Percentiles rank a stretch among this genome's conserved stretches.
phyloP scores from a whole-genome alignment of 2,888 invertebrate genomes.

The Nemoura dubitans region DNA sequence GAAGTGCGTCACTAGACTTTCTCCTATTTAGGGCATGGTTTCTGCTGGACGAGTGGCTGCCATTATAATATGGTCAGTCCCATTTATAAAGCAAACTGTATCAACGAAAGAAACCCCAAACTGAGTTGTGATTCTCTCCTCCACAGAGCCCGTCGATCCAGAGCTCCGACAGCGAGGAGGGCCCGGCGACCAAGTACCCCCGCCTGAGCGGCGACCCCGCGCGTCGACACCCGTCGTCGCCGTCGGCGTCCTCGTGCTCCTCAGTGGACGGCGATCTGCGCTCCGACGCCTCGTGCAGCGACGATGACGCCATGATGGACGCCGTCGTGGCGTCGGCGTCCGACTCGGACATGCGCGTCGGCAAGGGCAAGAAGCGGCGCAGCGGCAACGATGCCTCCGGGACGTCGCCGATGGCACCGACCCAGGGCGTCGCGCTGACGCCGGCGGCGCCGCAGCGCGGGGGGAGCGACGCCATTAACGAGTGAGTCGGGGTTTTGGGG shows the following conservation, averaged over 20 bases:
- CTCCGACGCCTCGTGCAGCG: conserved; percentile 38
- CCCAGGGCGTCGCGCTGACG: conserved; percentile 52
- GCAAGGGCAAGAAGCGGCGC: conserved; percentile 34
- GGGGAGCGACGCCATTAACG: conserved; percentile 57
- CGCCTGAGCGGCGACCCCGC: conserved; percentile 61
- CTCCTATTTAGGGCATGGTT: too few relatives aligned
- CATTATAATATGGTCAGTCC: too few relatives aligned
- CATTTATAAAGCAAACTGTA: too few relatives aligned
- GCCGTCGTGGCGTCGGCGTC: conserved; percentile 55
- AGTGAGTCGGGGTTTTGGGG: conserved; percentile 52
- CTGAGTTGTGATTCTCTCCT: not conserved
- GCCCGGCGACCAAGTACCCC: conserved; percentile 79
- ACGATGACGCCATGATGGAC: conserved; percentile 57
- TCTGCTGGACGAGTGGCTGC: too few relatives aligned
- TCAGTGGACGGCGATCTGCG: conserved; percentile 13
- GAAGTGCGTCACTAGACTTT: too few relatives aligned
- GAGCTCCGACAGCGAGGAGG: conserved; percentile 74
- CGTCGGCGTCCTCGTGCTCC: not conserved
- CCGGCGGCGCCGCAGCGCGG: conserved; percentile 53
- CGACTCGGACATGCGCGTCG: conserved; percentile 42
- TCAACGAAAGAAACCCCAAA: too few relatives aligned
- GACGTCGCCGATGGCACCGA: not conserved
- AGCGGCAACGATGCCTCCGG: not conserved
- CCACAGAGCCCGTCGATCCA: conserved; percentile 68
- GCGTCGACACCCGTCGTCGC: conserved; percentile 16